Conservation (phyloP, 2,888 invertebrate species). For the Spodoptera picta region DNA sequence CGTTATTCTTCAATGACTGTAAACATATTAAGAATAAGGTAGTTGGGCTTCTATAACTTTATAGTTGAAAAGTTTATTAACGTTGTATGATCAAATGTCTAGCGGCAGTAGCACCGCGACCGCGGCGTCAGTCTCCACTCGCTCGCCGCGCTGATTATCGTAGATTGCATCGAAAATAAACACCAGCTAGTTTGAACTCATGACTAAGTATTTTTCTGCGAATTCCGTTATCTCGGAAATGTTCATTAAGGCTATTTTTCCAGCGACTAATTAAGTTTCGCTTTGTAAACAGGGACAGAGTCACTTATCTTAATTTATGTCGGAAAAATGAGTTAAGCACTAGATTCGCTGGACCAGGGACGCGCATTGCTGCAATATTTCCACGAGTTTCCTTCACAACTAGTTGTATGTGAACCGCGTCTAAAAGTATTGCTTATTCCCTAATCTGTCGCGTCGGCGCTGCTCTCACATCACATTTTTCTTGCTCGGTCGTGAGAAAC, state of each 20-base stretch:
- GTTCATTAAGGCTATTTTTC: conserved; percentile 25
- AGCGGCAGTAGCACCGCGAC: not conserved
- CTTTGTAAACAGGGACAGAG: conserved; percentile 15
- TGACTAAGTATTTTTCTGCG: conserved; percentile 33
- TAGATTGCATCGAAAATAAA: conserved; percentile 41
- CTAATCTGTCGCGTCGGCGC: conserved; percentile 18
- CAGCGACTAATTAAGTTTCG: conserved; percentile 32
- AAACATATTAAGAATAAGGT: conserved; percentile 45
- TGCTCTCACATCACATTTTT: conserved; percentile 38
- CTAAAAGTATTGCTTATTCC: conserved; percentile 22
- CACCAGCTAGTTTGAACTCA: conserved; percentile 26
- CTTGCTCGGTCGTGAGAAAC: conserved; percentile 51
- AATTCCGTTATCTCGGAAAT: conserved; percentile 39
- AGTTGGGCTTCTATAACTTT: conserved; percentile 40
- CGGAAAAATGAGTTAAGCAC: conserved; percentile 18
- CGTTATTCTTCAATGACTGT: conserved; percentile 38
- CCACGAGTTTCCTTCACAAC: conserved; percentile 12
- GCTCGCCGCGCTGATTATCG: conserved; percentile 22
- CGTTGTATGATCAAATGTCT: conserved; percentile 41
- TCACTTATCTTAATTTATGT: conserved; percentile 17
- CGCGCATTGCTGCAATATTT: conserved; percentile 15
- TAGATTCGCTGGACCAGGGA: not conserved
- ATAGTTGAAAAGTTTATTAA: conserved; percentile 41
- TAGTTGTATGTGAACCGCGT: conserved; percentile 22
- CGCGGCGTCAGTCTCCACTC: conserved; percentile 27